These are phyloP conservation scores for Vollenhovia emeryi DNA, from an alignment of 1,140 invertebrate genomes.

Conservation along the genomic window DNA sequence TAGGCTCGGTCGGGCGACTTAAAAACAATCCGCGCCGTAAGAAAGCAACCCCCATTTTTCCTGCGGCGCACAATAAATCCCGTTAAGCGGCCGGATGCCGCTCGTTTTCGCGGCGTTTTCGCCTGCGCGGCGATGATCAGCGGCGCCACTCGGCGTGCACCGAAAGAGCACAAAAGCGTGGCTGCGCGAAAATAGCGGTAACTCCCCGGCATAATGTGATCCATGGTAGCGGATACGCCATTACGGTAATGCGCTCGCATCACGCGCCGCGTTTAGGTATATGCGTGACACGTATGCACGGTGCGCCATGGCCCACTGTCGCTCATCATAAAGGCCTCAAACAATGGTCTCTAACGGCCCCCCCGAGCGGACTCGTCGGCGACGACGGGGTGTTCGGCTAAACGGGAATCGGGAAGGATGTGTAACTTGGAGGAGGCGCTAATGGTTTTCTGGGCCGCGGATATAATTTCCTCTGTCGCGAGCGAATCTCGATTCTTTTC, in stretches of 20 bases:
- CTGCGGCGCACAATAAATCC: constrained; percentile 44
- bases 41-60: constrained; percentile 44
- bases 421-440: background rate
- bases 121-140: constrained; percentile 41
- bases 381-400: constrained; percentile 24
- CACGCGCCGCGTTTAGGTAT: constrained; percentile 56
- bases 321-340: constrained; percentile 60
- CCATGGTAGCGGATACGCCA: constrained; percentile 59
- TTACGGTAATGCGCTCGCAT: constrained; percentile 62
- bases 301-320: constrained; percentile 33
- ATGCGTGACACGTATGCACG: constrained; percentile 46
- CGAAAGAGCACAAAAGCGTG: constrained; percentile 60
- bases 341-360: constrained; percentile 56
- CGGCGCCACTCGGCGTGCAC: constrained; percentile 55
- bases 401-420: constrained; percentile 9
- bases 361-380: constrained; percentile 39
- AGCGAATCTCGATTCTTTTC: background rate
- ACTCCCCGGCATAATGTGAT: constrained; percentile 64
- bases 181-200: constrained; percentile 67
- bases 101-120: constrained; percentile 60
- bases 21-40: constrained; percentile 48
- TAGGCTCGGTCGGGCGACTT: constrained; percentile 10
- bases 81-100: constrained; percentile 54
- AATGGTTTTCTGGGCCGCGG: background rate
- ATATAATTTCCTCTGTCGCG: background rate